Evolutionary conservation across 2,113 vertebrate species (phyloP), one percentile per base, ranked within the genome.

Genomic region (Salvelinus fontinalis): DNA sequence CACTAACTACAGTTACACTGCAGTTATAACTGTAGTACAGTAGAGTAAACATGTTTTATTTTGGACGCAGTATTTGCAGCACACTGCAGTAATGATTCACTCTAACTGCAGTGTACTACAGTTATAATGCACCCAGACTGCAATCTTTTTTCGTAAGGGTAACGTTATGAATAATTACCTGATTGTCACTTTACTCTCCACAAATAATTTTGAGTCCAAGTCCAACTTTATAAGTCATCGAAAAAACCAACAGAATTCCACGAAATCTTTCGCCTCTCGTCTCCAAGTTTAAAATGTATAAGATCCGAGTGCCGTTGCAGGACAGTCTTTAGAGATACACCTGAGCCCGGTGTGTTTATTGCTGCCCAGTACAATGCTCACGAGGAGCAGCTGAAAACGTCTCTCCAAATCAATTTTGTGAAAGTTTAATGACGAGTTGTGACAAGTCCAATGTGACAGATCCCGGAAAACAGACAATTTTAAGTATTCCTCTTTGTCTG

Each of bases 321-420:
- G 75, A 27, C 75, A 49, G 88, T 85, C 86, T 84, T 75, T 76
- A 76, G 73, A 59, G 75, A 67, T 87, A 91, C 79, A 86, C 90
- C 89, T 91, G 90, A 80, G 87, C 85, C 8, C 81, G 66, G 83
- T 78, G 77, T 54, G 74, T 26, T 24, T 77, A 34, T 24, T 75
- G 78, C 44, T 76, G 83, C 73, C 76, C 83, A 70, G 81, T 71
- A 76, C 73, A 85, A 78, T 34, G 79, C 70, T 74, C 81, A 78
- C 59, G 75, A 81, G 79, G 79, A 44, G 68, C 69, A 84, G 59
- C 65, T 75, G 2, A 59, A 44, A 18, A 73, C 82, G 76, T 66
- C 78, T 72, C 75, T 80, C 57, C 83, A 82, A 54, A 84, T 83
- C 2, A 81, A 22, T 69, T 66, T 70, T 22, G n/a, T 27, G 18